Evolutionary conservation across 1,140 invertebrate genomes (phyloP), one percentile per base, ranked within the genome.

Genomic region (Melitaea cinxia): DNA sequence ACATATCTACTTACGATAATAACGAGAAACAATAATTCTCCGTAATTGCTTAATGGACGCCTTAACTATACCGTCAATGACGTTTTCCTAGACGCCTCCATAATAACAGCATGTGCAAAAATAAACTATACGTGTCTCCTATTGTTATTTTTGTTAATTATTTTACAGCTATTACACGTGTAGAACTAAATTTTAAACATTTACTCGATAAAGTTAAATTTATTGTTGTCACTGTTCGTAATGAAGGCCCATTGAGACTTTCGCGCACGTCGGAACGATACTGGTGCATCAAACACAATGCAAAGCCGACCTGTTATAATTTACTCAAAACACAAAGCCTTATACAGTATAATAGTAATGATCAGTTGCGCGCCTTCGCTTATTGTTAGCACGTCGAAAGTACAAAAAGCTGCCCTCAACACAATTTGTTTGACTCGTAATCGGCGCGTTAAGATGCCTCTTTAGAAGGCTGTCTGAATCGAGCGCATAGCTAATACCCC

Each of bases 291-390:
- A 78, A 80, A 82, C 79, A 85, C 81, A 81, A 78, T 77, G 78
- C 74, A 82, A 82, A 77, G 75, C 75, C 76, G 73, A 82, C 76
- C 84, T 86, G 88, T 91, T 89, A 91, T 89, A 89, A 91, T 89
- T 91, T 89, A 88, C 88, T 88, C 85, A 91, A 91, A 91, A 91
- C 78, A 91, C 88, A 91, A 91, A 88, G 85, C 88, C 88, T 79
- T 84, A 82, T 87, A 86, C 63, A 84, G 84, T 77, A 88, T 88
- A 88, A 90, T 88, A 80, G 82, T 89, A 88, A 88, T 89, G 82
- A 89, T 88, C 83, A 85, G 84, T 88, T 89, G 77, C 80, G 78
- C 73, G 72, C 78, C 80, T 85, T 70, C 73, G 68, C 67, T 84
- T 78, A 88, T 90, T 90, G 85, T 90, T 85, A 84, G 78, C 85